Evolutionary conservation across 1,140 invertebrate genomes (phyloP), one percentile per base, ranked within the genome.

Genomic region (Leptinotarsa undecemlineata): DNA sequence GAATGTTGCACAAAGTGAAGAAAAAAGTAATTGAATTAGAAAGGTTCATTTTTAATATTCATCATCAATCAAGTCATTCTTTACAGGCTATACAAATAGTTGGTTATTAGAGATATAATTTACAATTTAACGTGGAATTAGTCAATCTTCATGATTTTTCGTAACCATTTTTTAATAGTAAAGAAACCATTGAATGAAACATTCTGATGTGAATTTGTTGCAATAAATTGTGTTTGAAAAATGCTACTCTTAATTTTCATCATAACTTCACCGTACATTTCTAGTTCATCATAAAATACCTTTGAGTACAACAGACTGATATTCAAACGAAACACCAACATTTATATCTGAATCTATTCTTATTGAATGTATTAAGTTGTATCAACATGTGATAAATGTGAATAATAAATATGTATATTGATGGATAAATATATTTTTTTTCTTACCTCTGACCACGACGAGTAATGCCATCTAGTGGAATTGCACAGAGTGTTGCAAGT

Each of bases 401-500:
- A 17, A 68, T 69, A 13, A 42, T 42, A 23, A 57, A 57, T 17
- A 57, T 57, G 51, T 57, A 48, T 48, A 21, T 48, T 48, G 48
- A 15, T 17, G 51, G 17, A 57, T 17, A 57, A 57, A 57, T 62
- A 33, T 21, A 17, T 20, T 61, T 69, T 57, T 57, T 20, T 6
- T 78, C 82, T 85, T 84, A 90, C 89, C 79, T 85, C 74, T 26
- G 86, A 85, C 94, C 94, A 96, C 13, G 90, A 86, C 1, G 88
- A 87, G 79, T 93, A 95, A 11, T 87, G 85, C 94, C 94, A 96
- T 23, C 87, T 86, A 4, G 89, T 89, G 33, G 85, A 84, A 21
- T 90, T 86, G 82, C 94, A 96, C 1, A 89, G 85, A 19, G 91
- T 92, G 1, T 85, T 82, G 82, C 94, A 95, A 1, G 87, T 77